Conservation (phyloP, 2,113 vertebrate genomes). For the Bubo scandiacus region DNA sequence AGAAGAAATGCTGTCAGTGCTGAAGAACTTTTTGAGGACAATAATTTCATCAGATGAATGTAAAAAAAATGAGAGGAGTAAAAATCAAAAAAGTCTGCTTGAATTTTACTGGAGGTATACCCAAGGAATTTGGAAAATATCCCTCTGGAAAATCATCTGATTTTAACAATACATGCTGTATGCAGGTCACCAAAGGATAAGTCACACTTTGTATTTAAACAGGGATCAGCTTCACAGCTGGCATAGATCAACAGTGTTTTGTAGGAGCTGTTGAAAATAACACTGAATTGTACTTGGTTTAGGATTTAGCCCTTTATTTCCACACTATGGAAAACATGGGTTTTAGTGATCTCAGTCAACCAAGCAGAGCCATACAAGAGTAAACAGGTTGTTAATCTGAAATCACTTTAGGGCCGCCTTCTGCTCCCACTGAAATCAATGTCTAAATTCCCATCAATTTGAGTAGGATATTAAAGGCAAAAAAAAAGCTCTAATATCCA, state of each 20-base stretch:
- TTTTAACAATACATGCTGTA: not conserved
- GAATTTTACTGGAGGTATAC: not conserved
- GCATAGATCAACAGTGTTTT: not conserved
- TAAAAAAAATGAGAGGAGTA: not conserved
- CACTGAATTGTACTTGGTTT: not conserved
- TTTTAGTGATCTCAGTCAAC: slow-evolving; percentile 4
- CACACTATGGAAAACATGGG: not conserved
- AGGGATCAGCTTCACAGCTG: not conserved
- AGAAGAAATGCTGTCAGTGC: slow-evolving; percentile 4
- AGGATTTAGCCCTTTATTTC: slow-evolving; percentile 4
- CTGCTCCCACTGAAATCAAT: slow-evolving; percentile 40
- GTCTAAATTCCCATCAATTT: slow-evolving; percentile 45
- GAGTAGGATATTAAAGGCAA: slow-evolving; percentile 39
- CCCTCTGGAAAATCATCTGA: not conserved
- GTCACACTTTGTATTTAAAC: not conserved
- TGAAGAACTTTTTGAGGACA: not conserved
- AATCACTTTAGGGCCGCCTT: slow-evolving; percentile 33
- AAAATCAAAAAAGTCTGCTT: not conserved
- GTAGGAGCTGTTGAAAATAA: not conserved
- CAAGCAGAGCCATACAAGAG: slow-evolving; percentile 8
- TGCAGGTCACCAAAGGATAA: not conserved
- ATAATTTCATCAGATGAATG: not conserved
- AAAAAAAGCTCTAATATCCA: slow-evolving; percentile 37
- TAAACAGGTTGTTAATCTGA: slow-evolving; percentile 40
- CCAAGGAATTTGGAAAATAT: not conserved